Conservation (phyloP, 92 coral and sea anemone species). For the Zoanthus solanderi region DNA sequence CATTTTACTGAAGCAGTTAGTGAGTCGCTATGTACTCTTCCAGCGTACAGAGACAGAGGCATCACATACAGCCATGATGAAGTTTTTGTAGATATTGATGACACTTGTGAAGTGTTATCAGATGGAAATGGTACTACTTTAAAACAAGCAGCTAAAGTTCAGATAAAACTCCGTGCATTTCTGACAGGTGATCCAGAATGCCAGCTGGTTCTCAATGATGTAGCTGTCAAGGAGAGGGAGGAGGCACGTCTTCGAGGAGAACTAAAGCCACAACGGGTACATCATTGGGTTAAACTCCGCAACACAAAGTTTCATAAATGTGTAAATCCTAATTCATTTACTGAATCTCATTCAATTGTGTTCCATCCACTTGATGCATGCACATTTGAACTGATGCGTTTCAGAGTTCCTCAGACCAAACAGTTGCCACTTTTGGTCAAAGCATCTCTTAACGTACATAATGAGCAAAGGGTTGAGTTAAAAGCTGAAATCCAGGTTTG, state of each 20-base stretch:
- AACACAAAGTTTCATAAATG: slow-evolving; percentile 89
- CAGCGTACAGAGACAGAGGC: slow-evolving; percentile 95
- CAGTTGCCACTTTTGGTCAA: slow-evolving; percentile 88
- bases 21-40: slow-evolving; percentile 85
- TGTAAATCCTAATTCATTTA: slow-evolving; percentile 66
- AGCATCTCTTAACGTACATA: slow-evolving; percentile 77
- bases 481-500: slow-evolving; percentile 95
- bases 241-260: slow-evolving; percentile 93
- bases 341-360: slow-evolving; percentile 82
- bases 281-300: slow-evolving; percentile 89
- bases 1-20: slow-evolving; percentile 85
- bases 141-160: slow-evolving; percentile 84
- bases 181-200: slow-evolving; percentile 98
- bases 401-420: slow-evolving; percentile 84
- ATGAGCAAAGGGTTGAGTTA: slow-evolving; percentile 88
- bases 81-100: slow-evolving; percentile 94
- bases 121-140: slow-evolving; percentile 83
- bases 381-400: slow-evolving; percentile 98
- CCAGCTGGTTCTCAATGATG: slow-evolving; percentile 89
- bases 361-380: slow-evolving; percentile 98
- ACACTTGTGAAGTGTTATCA: slow-evolving; percentile 78
- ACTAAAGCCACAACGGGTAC: slow-evolving; percentile 94
- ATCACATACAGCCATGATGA: slow-evolving; percentile 95
- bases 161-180: slow-evolving; percentile 85
- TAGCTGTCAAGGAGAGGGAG: slow-evolving; percentile 80